Conservation (phyloP, 2,888 invertebrate genomes). For the Lingula anatina region DNA sequence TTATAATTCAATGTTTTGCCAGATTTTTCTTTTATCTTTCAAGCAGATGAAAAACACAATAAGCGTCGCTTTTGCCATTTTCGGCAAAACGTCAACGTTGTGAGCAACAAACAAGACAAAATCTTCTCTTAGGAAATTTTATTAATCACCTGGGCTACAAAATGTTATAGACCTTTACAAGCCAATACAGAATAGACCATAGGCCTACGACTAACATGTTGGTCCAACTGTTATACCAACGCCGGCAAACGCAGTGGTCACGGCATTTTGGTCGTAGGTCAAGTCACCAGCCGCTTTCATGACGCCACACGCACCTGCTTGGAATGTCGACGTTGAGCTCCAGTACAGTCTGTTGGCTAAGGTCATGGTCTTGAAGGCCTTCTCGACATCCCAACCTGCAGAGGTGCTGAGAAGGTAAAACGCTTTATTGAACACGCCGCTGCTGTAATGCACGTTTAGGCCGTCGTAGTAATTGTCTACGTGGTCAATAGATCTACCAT, state of each 20-base stretch:
- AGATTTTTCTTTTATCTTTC: no score
- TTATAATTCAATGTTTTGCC: no score
- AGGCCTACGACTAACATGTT: no score
- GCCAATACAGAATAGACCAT: no score
- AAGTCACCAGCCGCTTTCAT: constrained; percentile 22
- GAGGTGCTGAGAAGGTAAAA: constrained; percentile 20
- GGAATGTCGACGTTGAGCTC: constrained; percentile 14
- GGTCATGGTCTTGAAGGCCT: constrained; percentile 19
- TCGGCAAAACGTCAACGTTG: no score
- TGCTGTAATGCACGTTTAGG: constrained; percentile 22
- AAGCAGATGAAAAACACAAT: no score
- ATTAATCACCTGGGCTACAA: no score
- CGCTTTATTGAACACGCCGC: constrained; percentile 21
- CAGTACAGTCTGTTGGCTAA: constrained; percentile 23
- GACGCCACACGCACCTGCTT: constrained; percentile 23
- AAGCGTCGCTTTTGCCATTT: no score
- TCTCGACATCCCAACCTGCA: constrained; percentile 12
- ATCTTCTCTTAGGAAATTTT: no score
- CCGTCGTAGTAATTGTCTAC: constrained; percentile 9
- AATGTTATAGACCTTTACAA: no score
- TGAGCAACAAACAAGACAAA: no score
- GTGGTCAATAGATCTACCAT: constrained; percentile 19
- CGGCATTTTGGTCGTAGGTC: constrained; percentile 12
- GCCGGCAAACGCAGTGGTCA: constrained; percentile 13
- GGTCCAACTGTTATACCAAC: constrained; percentile 24